Evolutionary conservation across 2,888 invertebrate genomes (phyloP).

Genomic region (Phalera bucephala): DNA sequence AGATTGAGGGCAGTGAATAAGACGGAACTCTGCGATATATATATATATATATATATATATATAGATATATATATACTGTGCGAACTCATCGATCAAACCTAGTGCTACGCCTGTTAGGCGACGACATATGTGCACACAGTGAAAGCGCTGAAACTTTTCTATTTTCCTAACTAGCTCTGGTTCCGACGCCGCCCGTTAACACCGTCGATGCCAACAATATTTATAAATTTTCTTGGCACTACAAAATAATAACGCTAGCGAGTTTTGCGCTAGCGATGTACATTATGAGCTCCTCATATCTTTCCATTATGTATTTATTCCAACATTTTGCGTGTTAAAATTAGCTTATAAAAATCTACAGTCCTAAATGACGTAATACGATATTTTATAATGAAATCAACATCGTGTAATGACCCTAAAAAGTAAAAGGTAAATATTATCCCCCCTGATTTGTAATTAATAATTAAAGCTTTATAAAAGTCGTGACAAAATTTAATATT

Average conservation of each 20-base stretch:
- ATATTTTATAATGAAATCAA: too few relatives aligned
- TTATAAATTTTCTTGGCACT: constrained; percentile 26
- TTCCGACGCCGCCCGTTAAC: constrained; percentile 7
- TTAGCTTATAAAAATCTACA: neutral
- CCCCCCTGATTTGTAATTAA: neutral
- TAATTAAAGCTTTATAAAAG: constrained; percentile 11
- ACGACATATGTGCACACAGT: constrained; percentile 24
- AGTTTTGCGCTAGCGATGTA: constrained; percentile 7
- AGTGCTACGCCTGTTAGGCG: constrained; percentile 31
- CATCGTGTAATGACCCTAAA: too few relatives aligned
- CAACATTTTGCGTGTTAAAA: constrained; percentile 1
- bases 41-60: constrained; percentile 55
- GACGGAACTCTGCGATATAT: constrained; percentile 46
- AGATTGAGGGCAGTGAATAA: constrained; percentile 26
- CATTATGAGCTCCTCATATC: constrained; percentile 8
- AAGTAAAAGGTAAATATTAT: too few relatives aligned
- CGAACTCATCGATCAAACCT: constrained; percentile 68
- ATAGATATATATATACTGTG: constrained; percentile 56
- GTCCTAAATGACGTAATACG: neutral
- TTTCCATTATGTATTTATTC: constrained; percentile 6
- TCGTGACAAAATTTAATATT: constrained; percentile 9
- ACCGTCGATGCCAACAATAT: constrained; percentile 31
- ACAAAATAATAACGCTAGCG: constrained; percentile 19
- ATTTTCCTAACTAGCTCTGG: constrained; percentile 41
- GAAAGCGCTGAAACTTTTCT: constrained; percentile 40